Evolutionary conservation across 2,797 vertebrate genomes (phyloP), one percentile per base, ranked within the genome.

Genomic region (Borostomias antarcticus): DNA sequence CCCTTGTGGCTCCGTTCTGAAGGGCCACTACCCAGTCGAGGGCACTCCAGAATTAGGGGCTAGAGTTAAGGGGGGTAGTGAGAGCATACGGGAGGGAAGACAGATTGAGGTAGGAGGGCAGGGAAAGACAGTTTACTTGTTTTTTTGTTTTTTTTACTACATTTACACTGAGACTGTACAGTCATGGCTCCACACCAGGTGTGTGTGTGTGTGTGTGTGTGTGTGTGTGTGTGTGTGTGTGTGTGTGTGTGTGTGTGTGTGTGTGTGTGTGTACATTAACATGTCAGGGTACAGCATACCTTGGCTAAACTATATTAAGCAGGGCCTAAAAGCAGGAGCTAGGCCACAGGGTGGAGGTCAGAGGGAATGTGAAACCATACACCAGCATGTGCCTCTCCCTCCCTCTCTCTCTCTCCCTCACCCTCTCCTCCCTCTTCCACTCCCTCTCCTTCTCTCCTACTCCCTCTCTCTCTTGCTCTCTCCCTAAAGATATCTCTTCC

Each of bases 311-410:
- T 92, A 91, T 89, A 91, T 89, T 81, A 83, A 89, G 90, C 79
- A 68, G 66, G 37, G 47, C 84, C 87, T 89, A 85, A 88, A 91
- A 86, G 75, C 80, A 74, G 77, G 62, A 45, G 11, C 37, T 40
- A 40, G 37, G 37, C 77, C 63, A 47, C 54, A 33, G 73, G 81
- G 84, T 85, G 86, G 74, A 82, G 85, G 84, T 89, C 83, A 90
- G 82, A 85, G 80, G 80, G 78, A 90, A 89, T 75, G 74, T 91
- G 87, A 89, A 90, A 89, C 86, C 61, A 65, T 82, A 70, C 87
- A 82, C 84, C 78, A 51, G 72, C 53, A 69, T 70, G 26, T 54
- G 75, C 76, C 72, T 47, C 21, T 17, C 21, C 9, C 28, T n/a
- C n/a, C n/a, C 30, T 7, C 5, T 45, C 13, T n/a, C 40, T 43